Evolutionary conservation across 2,888 invertebrate genomes (phyloP).

Genomic region (Agrochola litura): DNA sequence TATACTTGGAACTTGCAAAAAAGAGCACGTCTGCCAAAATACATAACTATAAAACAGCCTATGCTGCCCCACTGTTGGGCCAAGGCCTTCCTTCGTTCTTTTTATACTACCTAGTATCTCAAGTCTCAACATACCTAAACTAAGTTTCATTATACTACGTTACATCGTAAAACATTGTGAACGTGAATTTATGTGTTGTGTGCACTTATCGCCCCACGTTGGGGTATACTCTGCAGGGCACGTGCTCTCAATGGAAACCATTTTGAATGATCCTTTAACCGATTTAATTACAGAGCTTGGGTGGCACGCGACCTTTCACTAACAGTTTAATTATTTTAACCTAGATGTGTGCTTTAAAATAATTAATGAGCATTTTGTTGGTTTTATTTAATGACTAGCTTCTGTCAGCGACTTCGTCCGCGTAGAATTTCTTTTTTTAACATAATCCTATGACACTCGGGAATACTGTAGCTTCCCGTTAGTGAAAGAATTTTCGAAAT

Average conservation of each 20-base stretch:
- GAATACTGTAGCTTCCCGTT: background rate
- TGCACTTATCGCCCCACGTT: constrained; percentile 53
- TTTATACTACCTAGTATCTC: background rate
- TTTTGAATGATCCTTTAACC: constrained; percentile 66
- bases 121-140: background rate
- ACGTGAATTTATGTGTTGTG: constrained; percentile 47
- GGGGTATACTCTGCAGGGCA: constrained; percentile 34
- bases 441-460: background rate
- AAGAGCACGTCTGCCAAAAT: background rate
- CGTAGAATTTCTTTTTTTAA: background rate
- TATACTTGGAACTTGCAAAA: background rate
- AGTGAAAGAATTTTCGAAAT: background rate
- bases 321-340: constrained; percentile 9
- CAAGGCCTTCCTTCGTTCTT: background rate
- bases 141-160: background rate
- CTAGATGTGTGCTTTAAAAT: background rate
- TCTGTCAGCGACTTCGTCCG: background rate
- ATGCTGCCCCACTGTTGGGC: background rate
- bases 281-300: constrained; percentile 57
- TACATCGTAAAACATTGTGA: constrained; percentile 31
- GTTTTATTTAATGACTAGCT: background rate
- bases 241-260: constrained; percentile 57
- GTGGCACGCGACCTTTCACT: constrained; percentile 23
- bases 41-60: background rate
- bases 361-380: constrained; percentile 4